Conservation (phyloP, 2,797 vertebrate genomes). For the Philypnodon macrostomus region DNA sequence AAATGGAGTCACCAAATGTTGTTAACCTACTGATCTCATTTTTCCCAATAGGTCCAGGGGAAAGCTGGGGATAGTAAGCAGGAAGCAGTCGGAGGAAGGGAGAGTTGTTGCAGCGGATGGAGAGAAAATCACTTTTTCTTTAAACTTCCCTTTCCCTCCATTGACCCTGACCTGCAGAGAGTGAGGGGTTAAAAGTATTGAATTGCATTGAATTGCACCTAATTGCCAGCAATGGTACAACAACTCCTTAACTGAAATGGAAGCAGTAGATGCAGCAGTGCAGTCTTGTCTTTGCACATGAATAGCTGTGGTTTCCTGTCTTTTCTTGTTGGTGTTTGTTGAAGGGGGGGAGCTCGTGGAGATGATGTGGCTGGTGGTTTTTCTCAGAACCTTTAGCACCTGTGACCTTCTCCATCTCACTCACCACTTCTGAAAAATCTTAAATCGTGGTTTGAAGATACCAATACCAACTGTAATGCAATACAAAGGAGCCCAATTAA, state of each 20-base stretch:
- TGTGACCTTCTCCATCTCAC: neutral
- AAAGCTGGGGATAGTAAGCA: too few species aligned
- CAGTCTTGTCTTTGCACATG: slow-evolving; percentile 30
- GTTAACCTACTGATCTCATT: slow-evolving; percentile 4
- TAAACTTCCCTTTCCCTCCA: slow-evolving; percentile 61
- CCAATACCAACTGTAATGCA: neutral
- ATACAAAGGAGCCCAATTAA: too few species aligned
- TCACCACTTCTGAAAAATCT: slow-evolving; percentile 1
- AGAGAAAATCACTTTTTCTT: slow-evolving; percentile 49
- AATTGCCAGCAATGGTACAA: neutral
- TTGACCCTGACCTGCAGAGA: slow-evolving; percentile 30
- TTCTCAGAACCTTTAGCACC: slow-evolving; percentile 42
- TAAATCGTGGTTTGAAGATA: neutral
- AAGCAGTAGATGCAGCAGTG: slow-evolving; percentile 36
- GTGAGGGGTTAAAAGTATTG: slow-evolving; percentile 6
- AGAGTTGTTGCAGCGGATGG: slow-evolving; percentile 53
- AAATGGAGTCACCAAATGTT: neutral
- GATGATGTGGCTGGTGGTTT: slow-evolving; percentile 35
- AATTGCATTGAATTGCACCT: neutral
- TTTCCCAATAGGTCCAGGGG: slow-evolving; percentile 24
- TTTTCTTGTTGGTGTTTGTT: slow-evolving; percentile 26
- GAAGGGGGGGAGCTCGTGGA: slow-evolving; percentile 5
- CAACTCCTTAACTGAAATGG: too few species aligned
- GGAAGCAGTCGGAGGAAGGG: slow-evolving; percentile 34
- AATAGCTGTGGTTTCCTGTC: slow-evolving; percentile 59